A percentile compares a stretch with the other conserved stretches of the same genome.
These are phyloP conservation scores for Grantiella picta DNA, from an alignment of 2,113 vertebrate species.

Conservation along the genomic window DNA sequence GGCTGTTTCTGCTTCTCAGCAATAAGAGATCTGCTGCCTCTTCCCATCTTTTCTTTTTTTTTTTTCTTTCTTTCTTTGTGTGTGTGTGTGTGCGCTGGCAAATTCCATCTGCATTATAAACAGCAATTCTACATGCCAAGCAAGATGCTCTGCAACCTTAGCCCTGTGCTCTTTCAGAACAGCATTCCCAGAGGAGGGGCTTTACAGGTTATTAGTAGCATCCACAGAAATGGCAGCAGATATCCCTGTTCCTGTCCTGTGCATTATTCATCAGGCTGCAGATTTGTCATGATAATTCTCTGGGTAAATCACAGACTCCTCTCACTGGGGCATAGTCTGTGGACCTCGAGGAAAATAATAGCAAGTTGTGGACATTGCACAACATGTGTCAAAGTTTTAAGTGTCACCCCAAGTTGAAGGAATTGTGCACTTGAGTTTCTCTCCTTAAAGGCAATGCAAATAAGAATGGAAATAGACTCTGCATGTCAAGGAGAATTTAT, in stretches of 20 bases:
- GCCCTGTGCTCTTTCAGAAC: background rate
- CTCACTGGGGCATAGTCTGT: background rate
- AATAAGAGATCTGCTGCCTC: background rate
- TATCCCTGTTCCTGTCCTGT: background rate
- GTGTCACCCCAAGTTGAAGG: background rate
- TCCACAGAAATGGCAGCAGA: constrained; percentile 3
- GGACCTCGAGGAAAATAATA: background rate
- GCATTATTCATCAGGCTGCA: constrained; percentile 15
- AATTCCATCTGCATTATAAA: constrained; percentile 37
- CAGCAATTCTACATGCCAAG: constrained; percentile 6
- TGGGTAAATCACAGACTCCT: background rate
- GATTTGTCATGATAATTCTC: constrained; percentile 33
- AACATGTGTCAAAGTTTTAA: background rate
- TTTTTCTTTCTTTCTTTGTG: background rate
- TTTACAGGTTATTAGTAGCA: constrained; percentile 27
- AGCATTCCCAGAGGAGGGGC: constrained; percentile 1
- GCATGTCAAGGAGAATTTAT: background rate
- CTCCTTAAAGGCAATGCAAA: background rate
- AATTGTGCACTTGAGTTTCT: background rate
- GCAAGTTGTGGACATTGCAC: background rate
- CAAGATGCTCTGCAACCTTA: constrained; percentile 16
- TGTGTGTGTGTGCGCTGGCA: background rate
- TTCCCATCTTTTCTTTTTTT: background rate
- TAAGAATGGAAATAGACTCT: background rate
- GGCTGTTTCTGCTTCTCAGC: background rate